These are phyloP conservation scores for Heliconius eleuchia DNA, from an alignment of 1,140 invertebrate species.

Conservation along the genomic window DNA sequence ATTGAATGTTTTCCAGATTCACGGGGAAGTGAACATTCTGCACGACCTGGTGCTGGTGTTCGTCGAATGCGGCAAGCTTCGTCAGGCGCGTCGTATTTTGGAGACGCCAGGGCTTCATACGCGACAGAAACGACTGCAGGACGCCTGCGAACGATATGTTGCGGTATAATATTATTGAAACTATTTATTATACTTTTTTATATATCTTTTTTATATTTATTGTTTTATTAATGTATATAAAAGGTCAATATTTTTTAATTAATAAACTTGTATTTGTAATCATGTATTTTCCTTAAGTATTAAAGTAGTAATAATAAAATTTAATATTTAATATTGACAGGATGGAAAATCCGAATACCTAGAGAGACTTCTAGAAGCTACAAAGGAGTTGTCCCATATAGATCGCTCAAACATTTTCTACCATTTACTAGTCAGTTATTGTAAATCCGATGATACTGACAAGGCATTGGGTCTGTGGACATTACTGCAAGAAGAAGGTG, in stretches of 20 bases:
- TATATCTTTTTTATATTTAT: background rate
- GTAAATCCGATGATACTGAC: slow-evolving; percentile 85
- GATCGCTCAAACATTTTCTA: slow-evolving; percentile 89
- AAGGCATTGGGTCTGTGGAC: slow-evolving; percentile 90
- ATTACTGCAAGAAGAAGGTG: slow-evolving; percentile 90
- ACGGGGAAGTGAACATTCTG: slow-evolving; percentile 91
- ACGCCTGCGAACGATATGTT: slow-evolving; percentile 72
- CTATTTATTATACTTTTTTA: slow-evolving; percentile 37
- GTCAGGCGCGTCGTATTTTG: slow-evolving; percentile 91
- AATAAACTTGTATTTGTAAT: no score
- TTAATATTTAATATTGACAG: slow-evolving; percentile 53
- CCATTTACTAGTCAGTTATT: slow-evolving; percentile 86
- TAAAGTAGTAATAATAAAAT: background rate
- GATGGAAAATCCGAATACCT: slow-evolving; percentile 85
- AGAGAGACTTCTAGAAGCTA: slow-evolving; percentile 88
- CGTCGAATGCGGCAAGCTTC: slow-evolving; percentile 87
- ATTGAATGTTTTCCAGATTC: slow-evolving; percentile 68
- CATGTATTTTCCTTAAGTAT: background rate
- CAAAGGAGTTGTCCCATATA: slow-evolving; percentile 87
- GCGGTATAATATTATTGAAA: slow-evolving; percentile 44
- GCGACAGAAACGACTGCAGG: slow-evolving; percentile 53
- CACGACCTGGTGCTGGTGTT: slow-evolving; percentile 91
- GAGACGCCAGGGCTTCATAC: slow-evolving; percentile 88
- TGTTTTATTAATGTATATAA: background rate
- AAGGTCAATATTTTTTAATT: no score